Base-by-base conservation (phyloP, 2,888 invertebrate species). In the Incurvaria masculella region DNA sequence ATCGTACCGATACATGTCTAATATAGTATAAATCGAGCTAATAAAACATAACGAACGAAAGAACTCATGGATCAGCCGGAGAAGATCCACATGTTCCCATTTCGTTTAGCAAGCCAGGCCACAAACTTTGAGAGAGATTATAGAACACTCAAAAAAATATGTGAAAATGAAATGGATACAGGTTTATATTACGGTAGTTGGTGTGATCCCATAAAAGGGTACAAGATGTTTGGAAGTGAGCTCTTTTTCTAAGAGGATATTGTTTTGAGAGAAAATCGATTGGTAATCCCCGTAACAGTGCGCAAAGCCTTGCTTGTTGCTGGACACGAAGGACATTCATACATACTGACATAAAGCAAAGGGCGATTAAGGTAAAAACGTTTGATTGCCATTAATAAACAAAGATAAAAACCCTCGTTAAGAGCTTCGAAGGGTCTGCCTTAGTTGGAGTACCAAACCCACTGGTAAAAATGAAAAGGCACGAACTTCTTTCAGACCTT, bases 251-350 rank as follows among this genome's bases (percentile, higher is more conserved):
- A 17, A 5, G 40, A 40, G 40, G 14, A 40, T 40, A 14, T 40
- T 40, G 4, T 40, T 8, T 14, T 40, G 5, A 5, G 40, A 40
- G 40, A 14, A 14, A 23, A 23, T 23, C 5, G 10, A 23, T 6
- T 23, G 5, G 53, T 59, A 4, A 51, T 59, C 3, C 57, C 57
- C 18, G 21, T n/a, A 19, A 42, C 47, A 38, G 45, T 58, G 17
- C 40, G 55, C 41, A 21, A 48, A 44, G 11, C 17, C 11, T 51
- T 56, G 1, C 33, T 59, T 40, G 42, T 45, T n/a, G 46, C 53
- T 16, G 57, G 56, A 21, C 57, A 57, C 47, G 51, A 58, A 49
- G 58, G 58, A 21, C 57, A 59, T 60, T 58, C n/a, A n/a, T n/a
- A n/a, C n/a, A n/a, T n/a, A n/a, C n/a, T n/a, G n/a, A n/a, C n/a